Conservation (phyloP, 2,113 vertebrate genomes). For the Oryzias celebensis region DNA sequence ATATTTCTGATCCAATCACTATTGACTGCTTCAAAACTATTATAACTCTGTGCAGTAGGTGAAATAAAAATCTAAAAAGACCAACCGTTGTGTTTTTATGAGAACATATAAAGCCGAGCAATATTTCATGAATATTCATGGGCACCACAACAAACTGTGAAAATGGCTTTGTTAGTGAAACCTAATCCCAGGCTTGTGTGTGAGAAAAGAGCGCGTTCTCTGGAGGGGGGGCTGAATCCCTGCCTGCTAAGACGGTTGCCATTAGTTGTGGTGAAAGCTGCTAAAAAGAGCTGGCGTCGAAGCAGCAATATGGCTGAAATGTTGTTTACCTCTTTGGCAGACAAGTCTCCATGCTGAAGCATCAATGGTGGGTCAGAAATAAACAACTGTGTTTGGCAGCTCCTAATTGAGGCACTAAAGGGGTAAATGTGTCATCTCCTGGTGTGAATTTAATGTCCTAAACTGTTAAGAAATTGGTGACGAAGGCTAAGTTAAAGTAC, state of each 20-base stretch:
- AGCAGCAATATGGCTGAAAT: constrained; percentile 47
- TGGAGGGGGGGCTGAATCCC: constrained; percentile 50
- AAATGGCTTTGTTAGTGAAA: constrained; percentile 71
- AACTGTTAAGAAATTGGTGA: constrained; percentile 38
- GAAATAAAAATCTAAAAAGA: constrained; percentile 10
- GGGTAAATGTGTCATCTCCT: constrained; percentile 43
- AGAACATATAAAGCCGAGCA: constrained; percentile 40
- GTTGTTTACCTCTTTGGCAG: constrained; percentile 56
- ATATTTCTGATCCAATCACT: neutral
- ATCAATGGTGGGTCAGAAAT: constrained; percentile 41
- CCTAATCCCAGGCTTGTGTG: constrained; percentile 61
- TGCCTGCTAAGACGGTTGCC: constrained; percentile 56
- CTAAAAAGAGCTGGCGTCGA: constrained; percentile 48
- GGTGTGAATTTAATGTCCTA: constrained; percentile 48
- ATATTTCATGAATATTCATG: constrained; percentile 67
- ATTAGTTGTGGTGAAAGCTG: constrained; percentile 53
- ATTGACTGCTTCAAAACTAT: constrained; percentile 17
- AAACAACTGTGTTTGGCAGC: constrained; percentile 18
- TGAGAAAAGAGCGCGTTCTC: constrained; percentile 40
- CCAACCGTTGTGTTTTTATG: constrained; percentile 29
- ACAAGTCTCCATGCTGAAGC: constrained; percentile 14
- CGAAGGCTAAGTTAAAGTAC: too few relatives aligned
- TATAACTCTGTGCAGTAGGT: constrained; percentile 11
- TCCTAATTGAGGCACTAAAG: constrained; percentile 46
- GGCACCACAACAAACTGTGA: constrained; percentile 63